Conservation (phyloP, 2,888 invertebrate species). For the Cyaniris semiargus region DNA sequence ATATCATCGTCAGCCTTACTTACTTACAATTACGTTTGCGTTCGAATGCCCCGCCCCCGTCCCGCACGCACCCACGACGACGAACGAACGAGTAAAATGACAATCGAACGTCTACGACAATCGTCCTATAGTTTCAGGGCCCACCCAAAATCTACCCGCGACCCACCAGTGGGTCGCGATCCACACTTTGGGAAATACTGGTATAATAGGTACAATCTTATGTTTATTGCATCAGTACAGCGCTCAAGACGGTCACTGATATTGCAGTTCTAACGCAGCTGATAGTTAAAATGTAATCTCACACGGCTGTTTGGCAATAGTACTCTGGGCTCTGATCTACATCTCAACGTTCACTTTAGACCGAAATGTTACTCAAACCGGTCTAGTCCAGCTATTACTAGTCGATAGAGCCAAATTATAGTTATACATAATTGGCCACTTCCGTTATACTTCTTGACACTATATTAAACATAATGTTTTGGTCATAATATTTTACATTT, state of each 20-base stretch:
- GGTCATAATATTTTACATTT: background rate
- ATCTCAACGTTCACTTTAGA: constrained; percentile 20
- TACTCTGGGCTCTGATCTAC: constrained; percentile 14
- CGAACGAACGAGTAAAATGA: no score
- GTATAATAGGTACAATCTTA: no score
- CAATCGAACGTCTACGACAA: no score
- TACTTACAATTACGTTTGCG: no score
- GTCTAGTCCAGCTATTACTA: background rate
- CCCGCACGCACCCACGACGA: no score
- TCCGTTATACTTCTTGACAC: background rate
- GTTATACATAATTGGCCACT: constrained; percentile 10
- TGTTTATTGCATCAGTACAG: no score
- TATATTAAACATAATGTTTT: background rate
- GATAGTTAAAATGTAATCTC: background rate
- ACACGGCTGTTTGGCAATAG: background rate
- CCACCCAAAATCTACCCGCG: no score
- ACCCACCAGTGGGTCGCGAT: no score
- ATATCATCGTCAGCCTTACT: no score
- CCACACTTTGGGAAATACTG: no score
- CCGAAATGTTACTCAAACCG: constrained; percentile 22
- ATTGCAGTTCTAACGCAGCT: background rate
- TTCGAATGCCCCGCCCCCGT: no score
- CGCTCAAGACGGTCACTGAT: background rate
- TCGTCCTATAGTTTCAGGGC: no score
- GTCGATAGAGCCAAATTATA: constrained; percentile 7